A percentile compares a stretch with the other conserved stretches of the same genome.
Evolutionary conservation across 1,140 invertebrate species (phyloP).

Genomic region (Drosophila malerkotliana): DNA sequence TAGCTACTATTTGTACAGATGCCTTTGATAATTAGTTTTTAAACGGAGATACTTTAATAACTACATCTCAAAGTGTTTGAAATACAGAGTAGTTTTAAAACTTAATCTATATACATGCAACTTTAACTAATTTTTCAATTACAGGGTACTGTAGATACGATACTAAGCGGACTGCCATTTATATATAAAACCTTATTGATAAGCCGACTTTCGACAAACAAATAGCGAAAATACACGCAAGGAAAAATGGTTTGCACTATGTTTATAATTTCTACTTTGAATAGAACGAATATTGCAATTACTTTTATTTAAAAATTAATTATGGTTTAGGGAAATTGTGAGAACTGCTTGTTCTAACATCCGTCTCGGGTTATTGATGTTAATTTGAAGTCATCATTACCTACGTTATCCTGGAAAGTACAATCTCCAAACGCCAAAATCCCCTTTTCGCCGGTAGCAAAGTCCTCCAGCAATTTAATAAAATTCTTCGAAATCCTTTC

Average conservation of each 20-base stretch:
- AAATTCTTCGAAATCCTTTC: constrained; percentile 46
- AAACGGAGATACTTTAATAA: not conserved
- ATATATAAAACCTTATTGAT: not conserved
- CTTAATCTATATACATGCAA: not conserved
- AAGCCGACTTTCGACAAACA: not conserved
- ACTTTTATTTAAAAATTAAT: constrained; percentile 6
- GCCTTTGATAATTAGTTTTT: constrained; percentile 3
- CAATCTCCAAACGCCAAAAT: constrained; percentile 25
- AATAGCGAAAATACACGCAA: too few species aligned
- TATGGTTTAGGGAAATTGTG: constrained; percentile 18
- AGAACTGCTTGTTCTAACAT: constrained; percentile 25
- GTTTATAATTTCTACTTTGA: too few species aligned
- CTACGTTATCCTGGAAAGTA: constrained; percentile 35
- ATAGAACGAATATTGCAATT: too few species aligned
- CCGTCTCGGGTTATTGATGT: constrained; percentile 14
- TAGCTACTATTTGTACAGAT: constrained; percentile 1
- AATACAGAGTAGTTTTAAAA: not conserved
- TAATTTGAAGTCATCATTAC: constrained; percentile 10
- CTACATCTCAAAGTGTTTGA: not conserved
- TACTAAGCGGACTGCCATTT: not conserved
- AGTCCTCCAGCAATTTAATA: constrained; percentile 53
- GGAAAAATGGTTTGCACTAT: not conserved
- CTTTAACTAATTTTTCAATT: not conserved
- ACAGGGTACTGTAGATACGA: not conserved
- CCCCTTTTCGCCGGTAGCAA: constrained; percentile 14